Percentiles rank a stretch among this genome's conserved stretches.
These are phyloP conservation scores for Oxyruncus cristatus DNA, from an alignment of 2,113 vertebrate species.

Conservation along the genomic window DNA sequence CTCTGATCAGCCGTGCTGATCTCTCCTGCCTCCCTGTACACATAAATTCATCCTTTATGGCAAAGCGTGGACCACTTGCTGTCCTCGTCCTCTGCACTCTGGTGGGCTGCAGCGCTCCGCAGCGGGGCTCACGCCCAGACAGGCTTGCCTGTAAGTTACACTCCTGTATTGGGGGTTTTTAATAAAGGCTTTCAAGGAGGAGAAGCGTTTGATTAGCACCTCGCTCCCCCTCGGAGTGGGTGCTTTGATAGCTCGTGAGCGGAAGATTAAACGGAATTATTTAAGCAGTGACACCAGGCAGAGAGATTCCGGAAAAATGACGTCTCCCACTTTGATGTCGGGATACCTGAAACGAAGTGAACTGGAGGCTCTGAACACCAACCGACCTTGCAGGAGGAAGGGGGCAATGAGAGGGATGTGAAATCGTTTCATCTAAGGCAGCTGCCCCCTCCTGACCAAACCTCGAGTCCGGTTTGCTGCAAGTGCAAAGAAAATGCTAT, in stretches of 20 bases:
- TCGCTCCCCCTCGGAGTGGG: slow-evolving; percentile 55
- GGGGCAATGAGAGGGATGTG: neutral
- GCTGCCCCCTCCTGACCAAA: slow-evolving; percentile 16
- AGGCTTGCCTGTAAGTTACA: neutral
- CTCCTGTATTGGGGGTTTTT: neutral
- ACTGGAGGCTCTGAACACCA: neutral
- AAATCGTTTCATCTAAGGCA: slow-evolving; percentile 44
- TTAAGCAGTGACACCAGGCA: slow-evolving; percentile 54
- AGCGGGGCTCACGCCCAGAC: neutral
- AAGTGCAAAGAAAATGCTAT: neutral
- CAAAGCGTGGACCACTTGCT: neutral
- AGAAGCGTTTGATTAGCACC: slow-evolving; percentile 70
- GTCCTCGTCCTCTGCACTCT: neutral
- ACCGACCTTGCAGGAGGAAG: neutral
- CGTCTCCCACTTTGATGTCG: slow-evolving; percentile 58
- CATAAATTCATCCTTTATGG: neutral
- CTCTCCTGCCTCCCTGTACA: neutral
- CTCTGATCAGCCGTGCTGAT: neutral
- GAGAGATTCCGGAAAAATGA: slow-evolving; percentile 50
- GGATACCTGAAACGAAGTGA: slow-evolving; percentile 38
- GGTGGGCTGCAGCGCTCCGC: neutral
- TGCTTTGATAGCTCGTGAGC: slow-evolving; percentile 64
- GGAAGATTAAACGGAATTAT: slow-evolving; percentile 70
- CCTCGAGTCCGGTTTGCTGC: neutral
- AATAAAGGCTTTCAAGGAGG: slow-evolving; percentile 63